Evolutionary conservation across 2,888 invertebrate species (phyloP).

Genomic region (Brachypterus glaber): DNA sequence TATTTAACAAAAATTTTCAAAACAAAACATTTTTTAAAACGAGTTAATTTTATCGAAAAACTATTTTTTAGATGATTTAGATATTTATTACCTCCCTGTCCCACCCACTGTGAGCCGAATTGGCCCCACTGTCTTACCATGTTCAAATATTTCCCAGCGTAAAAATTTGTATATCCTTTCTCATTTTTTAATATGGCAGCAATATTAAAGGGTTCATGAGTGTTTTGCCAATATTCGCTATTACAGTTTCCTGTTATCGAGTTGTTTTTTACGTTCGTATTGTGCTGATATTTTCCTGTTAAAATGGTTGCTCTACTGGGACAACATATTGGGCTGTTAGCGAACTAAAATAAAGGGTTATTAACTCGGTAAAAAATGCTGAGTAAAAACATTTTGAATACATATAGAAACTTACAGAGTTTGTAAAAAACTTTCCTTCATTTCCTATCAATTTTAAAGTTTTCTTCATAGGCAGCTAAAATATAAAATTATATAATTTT

Average conservation of each 20-base stretch:
- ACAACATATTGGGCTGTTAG: constrained; percentile 78
- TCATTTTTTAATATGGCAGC: constrained; percentile 53
- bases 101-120: no score
- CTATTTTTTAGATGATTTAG: no score
- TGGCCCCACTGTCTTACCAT: no score
- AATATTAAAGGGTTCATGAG: constrained; percentile 57
- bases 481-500: constrained; percentile 29
- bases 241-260: constrained; percentile 70
- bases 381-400: neutral
- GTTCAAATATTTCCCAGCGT: constrained; percentile 91
- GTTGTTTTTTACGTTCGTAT: constrained; percentile 71
- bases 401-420: constrained; percentile 54
- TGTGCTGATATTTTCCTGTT: constrained; percentile 77
- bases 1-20: no score
- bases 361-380: neutral
- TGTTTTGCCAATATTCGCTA: constrained; percentile 54
- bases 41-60: no score
- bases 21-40: no score
- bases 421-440: constrained; percentile 59
- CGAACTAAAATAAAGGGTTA: constrained; percentile 51
- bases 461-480: constrained; percentile 56
- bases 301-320: constrained; percentile 82
- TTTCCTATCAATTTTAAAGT: constrained; percentile 52
- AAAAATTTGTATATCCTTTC: constrained; percentile 70
- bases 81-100: no score